phyloP scores from a whole-genome alignment of 1,140 invertebrate species.

The Drosophila parvula region DNA sequence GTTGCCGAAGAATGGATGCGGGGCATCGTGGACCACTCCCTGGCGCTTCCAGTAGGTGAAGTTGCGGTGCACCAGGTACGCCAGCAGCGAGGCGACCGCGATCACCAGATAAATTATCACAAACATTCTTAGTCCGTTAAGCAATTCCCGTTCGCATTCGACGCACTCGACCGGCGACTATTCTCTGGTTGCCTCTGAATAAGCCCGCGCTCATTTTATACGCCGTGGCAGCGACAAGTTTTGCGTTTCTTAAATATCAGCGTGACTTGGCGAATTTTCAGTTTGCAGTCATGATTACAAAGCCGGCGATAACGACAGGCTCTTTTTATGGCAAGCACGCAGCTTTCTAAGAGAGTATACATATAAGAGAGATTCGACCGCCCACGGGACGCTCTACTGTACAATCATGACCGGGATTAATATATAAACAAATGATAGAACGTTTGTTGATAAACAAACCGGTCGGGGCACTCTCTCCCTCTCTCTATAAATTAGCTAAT shows the following conservation, averaged over 20 bases:
- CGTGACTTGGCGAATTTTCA: constrained; percentile 3
- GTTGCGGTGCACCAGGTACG: constrained; percentile 51
- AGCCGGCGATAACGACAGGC: constrained; percentile 6
- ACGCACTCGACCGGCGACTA: not conserved
- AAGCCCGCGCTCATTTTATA: constrained; percentile 3
- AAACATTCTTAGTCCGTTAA: constrained; percentile 35
- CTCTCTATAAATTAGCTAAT: not conserved
- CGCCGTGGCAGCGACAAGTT: no score
- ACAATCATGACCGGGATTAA: not conserved
- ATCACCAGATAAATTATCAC: constrained; percentile 52
- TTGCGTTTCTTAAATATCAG: constrained; percentile 9
- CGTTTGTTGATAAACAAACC: constrained; percentile 38
- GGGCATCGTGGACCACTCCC: constrained; percentile 82
- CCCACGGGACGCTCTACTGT: not conserved
- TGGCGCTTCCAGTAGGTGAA: constrained; percentile 82
- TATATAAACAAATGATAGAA: constrained; percentile 28
- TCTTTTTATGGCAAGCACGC: not conserved
- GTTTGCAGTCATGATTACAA: constrained; percentile 18
- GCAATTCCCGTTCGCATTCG: not conserved
- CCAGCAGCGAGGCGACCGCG: constrained; percentile 46
- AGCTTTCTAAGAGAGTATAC: not conserved
- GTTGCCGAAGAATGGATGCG: constrained; percentile 80
- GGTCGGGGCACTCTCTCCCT: not conserved
- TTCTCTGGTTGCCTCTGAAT: constrained; percentile 1
- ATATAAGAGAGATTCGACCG: not conserved